A percentile compares a stretch with the other conserved stretches of the same genome.
phyloP scores from a whole-genome alignment of 1,140 invertebrate species.

The Mercenaria mercenaria region DNA sequence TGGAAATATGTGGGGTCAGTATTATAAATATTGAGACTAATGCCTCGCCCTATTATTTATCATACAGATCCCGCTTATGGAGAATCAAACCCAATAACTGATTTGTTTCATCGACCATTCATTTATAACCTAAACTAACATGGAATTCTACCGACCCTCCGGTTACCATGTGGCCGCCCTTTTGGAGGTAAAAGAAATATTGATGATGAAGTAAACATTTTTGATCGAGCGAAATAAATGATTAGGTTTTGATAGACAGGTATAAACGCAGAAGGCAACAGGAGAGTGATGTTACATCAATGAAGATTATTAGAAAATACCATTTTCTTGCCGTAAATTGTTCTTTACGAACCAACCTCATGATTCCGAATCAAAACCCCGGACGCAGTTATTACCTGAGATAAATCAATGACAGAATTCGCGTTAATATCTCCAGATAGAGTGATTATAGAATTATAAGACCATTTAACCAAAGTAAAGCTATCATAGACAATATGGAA shows the following conservation, averaged over 20 bases:
- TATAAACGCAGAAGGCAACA: neutral
- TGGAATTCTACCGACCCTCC: too few relatives aligned
- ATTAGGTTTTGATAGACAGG: neutral
- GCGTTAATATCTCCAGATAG: neutral
- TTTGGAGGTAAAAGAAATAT: too few relatives aligned
- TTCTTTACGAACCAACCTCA: neutral
- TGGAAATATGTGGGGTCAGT: too few relatives aligned
- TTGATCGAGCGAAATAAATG: too few relatives aligned
- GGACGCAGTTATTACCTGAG: neutral
- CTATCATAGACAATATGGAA: neutral
- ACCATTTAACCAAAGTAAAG: neutral
- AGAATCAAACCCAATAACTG: too few relatives aligned
- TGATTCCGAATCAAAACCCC: neutral
- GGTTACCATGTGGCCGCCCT: too few relatives aligned
- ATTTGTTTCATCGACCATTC: too few relatives aligned
- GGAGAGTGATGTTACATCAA: neutral
- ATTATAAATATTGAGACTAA: too few relatives aligned
- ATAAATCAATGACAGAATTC: conserved; percentile 17
- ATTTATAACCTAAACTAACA: too few relatives aligned
- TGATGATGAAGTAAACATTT: too few relatives aligned
- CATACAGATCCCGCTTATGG: too few relatives aligned
- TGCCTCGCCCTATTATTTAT: too few relatives aligned
- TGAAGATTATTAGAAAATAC: neutral
- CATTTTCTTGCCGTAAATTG: conserved; percentile 24
- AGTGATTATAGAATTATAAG: neutral